Conservation (phyloP, 2,888 invertebrate species). For the Thymelicus lineola region DNA sequence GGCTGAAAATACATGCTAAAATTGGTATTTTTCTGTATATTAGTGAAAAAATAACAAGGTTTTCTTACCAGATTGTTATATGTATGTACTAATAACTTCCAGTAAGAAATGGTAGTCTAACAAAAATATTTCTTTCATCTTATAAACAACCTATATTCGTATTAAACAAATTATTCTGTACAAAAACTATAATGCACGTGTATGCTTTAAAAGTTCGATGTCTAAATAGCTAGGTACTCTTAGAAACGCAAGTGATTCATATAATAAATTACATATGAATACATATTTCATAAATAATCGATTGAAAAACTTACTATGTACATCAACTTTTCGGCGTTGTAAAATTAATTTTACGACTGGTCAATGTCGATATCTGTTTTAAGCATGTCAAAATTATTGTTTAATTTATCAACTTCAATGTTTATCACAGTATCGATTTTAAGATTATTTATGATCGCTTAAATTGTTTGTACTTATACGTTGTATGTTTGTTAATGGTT, state of each 20-base stretch:
- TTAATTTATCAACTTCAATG: slow-evolving; percentile 29
- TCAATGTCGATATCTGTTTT: slow-evolving; percentile 40
- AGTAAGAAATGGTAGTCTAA: too few species aligned
- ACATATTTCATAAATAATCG: slow-evolving; percentile 39
- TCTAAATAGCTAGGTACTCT: slow-evolving; percentile 27
- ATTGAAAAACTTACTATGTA: slow-evolving; percentile 34
- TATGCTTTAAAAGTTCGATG: neutral
- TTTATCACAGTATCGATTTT: slow-evolving; percentile 15
- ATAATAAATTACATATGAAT: slow-evolving; percentile 39
- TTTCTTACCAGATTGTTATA: too few species aligned
- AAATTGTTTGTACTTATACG: neutral
- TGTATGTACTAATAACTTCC: too few species aligned
- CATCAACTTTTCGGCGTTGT: slow-evolving; percentile 26
- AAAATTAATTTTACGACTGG: slow-evolving; percentile 41
- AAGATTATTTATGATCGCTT: slow-evolving; percentile 12
- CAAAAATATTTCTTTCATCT: too few species aligned
- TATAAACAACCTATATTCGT: neutral
- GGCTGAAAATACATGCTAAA: too few species aligned
- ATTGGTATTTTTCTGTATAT: too few species aligned
- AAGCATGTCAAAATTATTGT: slow-evolving; percentile 35
- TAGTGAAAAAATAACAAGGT: too few species aligned
- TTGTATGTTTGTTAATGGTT: neutral
- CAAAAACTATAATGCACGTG: too few species aligned
- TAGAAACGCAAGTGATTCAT: slow-evolving; percentile 13
- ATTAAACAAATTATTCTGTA: too few species aligned